These are phyloP conservation scores for Ormyrus rosae DNA, from an alignment of 2,888 invertebrate genomes.

Conservation along the genomic window DNA sequence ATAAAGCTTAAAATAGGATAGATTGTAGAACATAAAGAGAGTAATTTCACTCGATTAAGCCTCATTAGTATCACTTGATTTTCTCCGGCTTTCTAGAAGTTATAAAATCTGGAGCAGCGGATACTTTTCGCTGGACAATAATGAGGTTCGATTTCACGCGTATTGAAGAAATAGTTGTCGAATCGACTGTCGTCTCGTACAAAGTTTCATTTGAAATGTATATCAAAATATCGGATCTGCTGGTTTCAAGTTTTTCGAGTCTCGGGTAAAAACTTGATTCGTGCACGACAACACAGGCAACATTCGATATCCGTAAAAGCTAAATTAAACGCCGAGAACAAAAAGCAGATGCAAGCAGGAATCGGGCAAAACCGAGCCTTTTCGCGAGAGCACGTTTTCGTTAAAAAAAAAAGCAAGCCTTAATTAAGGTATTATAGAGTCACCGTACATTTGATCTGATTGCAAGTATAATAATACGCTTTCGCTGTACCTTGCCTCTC, in stretches of 20 bases:
- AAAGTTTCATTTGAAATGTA: too few species aligned
- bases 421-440: constrained; percentile 46
- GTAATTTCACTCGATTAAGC: constrained; percentile 32
- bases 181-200: too few species aligned
- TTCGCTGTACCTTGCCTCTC: neutral
- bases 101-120: too few species aligned
- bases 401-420: neutral
- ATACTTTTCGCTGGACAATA: too few species aligned
- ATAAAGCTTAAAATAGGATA: too few species aligned
- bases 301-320: neutral
- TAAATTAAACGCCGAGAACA: neutral
- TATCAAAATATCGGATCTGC: too few species aligned
- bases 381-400: constrained; percentile 3
- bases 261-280: neutral
- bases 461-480: constrained; percentile 37
- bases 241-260: too few species aligned
- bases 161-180: too few species aligned
- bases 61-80: neutral
- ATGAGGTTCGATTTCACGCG: too few species aligned
- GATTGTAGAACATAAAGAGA: neutral
- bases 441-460: constrained; percentile 48
- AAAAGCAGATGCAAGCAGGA: neutral
- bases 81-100: neutral
- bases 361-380: neutral
- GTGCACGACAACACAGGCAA: neutral